These are phyloP conservation scores for Syritta pipiens DNA, from an alignment of 2,888 invertebrate genomes.

Conservation along the genomic window DNA sequence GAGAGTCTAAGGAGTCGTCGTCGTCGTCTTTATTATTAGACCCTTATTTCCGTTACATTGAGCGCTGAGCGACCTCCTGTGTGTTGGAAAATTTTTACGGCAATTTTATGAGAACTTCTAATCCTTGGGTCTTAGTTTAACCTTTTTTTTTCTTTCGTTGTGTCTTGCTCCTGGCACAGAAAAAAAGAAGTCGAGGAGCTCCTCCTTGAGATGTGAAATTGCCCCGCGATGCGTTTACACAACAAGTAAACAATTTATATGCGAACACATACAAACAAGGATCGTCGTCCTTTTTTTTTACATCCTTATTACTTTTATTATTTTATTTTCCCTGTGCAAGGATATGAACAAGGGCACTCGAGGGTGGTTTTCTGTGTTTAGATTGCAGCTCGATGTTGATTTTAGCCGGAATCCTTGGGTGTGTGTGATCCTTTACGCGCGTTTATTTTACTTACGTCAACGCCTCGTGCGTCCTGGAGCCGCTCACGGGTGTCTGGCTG, in stretches of 20 bases:
- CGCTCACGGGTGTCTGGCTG: no score
- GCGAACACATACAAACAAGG: slow-evolving; percentile 23
- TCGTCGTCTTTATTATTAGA: slow-evolving; percentile 39
- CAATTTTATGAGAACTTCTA: slow-evolving; percentile 59
- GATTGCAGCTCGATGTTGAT: slow-evolving; percentile 55
- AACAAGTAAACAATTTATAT: slow-evolving; percentile 54
- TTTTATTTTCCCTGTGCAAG: slow-evolving; percentile 56
- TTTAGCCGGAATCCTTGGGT: slow-evolving; percentile 24
- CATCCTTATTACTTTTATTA: slow-evolving; percentile 65
- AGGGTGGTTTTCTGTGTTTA: slow-evolving; percentile 49
- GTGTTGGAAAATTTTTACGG: slow-evolving; percentile 43
- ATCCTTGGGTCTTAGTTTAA: slow-evolving; percentile 52
- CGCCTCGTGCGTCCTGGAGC: slow-evolving; percentile 46
- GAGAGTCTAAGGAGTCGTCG: not conserved
- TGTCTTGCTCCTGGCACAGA: slow-evolving; percentile 7
- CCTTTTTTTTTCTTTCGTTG: slow-evolving; percentile 41
- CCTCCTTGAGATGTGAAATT: slow-evolving; percentile 2
- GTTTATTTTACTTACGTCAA: slow-evolving; percentile 60
- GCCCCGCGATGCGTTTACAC: slow-evolving; percentile 48
- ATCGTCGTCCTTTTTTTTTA: slow-evolving; percentile 12
- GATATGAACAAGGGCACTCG: slow-evolving; percentile 35
- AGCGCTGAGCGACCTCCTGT: slow-evolving; percentile 60
- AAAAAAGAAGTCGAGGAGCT: not conserved
- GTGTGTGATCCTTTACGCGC: slow-evolving; percentile 51
- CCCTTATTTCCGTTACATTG: slow-evolving; percentile 62